A percentile compares a stretch with the other conserved stretches of the same genome.
phyloP scores from a whole-genome alignment of 1,140 invertebrate genomes.

The Tachypleus tridentatus region DNA sequence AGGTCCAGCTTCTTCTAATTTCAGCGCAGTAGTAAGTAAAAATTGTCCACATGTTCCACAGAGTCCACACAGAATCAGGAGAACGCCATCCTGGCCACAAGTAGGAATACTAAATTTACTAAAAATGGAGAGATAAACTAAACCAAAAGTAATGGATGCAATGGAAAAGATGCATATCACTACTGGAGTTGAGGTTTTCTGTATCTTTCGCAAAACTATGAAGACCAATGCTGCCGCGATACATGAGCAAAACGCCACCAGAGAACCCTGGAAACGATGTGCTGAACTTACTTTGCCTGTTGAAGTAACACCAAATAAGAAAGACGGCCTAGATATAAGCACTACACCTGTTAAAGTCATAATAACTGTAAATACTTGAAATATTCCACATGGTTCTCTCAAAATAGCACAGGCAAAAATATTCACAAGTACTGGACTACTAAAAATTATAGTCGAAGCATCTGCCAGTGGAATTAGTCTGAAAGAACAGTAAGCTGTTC shows the following conservation, averaged over 20 bases:
- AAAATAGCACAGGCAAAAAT: conserved; percentile 42
- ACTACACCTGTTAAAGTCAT: conserved; percentile 40
- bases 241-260: conserved; percentile 70
- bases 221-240: conserved; percentile 80
- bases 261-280: conserved; percentile 41
- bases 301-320: conserved; percentile 30
- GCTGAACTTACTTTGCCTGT: conserved; percentile 7
- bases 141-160: conserved; percentile 67
- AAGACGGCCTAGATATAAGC: conserved; percentile 41
- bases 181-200: conserved; percentile 73
- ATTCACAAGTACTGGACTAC: conserved; percentile 44
- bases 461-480: conserved; percentile 44
- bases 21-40: conserved; percentile 65
- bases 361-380: conserved; percentile 39
- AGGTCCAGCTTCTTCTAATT: conserved; percentile 76
- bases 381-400: conserved; percentile 43
- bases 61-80: conserved; percentile 63
- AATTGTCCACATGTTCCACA: conserved; percentile 83
- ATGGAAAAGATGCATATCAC: conserved; percentile 53
- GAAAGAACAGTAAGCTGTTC: conserved; percentile 49
- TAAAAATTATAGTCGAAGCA: conserved; percentile 47
- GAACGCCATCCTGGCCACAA: conserved; percentile 59
- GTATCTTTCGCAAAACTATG: conserved; percentile 67
- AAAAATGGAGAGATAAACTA: conserved; percentile 56
- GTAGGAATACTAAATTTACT: conserved; percentile 65